These are phyloP conservation scores for Anodontia alba DNA, from an alignment of 2,888 invertebrate genomes.

Conservation along the genomic window DNA sequence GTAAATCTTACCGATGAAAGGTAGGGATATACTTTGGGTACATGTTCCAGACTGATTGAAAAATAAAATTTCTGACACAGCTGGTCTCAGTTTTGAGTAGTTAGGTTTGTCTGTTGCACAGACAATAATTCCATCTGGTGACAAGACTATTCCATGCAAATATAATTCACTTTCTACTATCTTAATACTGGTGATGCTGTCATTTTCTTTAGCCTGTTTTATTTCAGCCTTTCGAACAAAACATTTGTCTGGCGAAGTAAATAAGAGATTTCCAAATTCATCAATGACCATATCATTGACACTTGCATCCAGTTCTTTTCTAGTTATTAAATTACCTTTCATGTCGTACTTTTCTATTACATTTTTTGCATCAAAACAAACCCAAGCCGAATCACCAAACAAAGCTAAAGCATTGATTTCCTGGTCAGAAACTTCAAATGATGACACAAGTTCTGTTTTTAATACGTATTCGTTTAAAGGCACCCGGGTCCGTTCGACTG, in stretches of 20 bases:
- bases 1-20: background rate
- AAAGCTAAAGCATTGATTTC: background rate
- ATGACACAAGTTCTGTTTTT: background rate
- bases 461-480: constrained; percentile 3
- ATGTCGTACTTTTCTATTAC: background rate
- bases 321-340: background rate
- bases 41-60: background rate
- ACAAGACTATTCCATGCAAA: background rate
- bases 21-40: background rate
- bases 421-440: background rate
- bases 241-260: constrained; percentile 4
- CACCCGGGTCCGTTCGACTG: background rate
- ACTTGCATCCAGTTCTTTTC: background rate
- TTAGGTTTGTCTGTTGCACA: constrained; percentile 3
- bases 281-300: constrained; percentile 4
- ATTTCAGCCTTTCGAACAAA: background rate
- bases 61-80: background rate
- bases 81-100: background rate
- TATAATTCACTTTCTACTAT: background rate
- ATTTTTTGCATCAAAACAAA: constrained; percentile 4
- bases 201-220: background rate
- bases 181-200: background rate
- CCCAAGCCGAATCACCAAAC: background rate
- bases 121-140: background rate
- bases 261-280: background rate